Evolutionary conservation across 2,888 invertebrate species (phyloP).

Genomic region (Candidula unifasciata): DNA sequence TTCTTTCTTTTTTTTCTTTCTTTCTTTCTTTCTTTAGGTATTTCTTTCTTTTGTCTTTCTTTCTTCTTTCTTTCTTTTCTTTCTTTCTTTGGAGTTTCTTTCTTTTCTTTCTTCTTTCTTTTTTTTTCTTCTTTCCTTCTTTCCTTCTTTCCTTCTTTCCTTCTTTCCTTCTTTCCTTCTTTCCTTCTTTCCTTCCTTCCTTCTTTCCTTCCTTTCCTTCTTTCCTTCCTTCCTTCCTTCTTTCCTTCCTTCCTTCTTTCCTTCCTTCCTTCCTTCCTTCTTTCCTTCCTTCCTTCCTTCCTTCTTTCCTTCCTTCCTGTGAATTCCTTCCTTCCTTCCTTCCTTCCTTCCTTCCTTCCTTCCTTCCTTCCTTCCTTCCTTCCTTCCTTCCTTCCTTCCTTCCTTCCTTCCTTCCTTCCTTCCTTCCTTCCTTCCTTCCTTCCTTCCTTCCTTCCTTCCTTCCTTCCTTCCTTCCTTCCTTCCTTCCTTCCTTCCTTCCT

Average conservation of each 20-base stretch:
- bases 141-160: too few species aligned
- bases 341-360: too few species aligned
- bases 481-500: too few species aligned
- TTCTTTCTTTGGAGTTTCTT: constrained; percentile 45
- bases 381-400: too few species aligned
- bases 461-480: too few species aligned
- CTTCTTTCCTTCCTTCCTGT: too few species aligned
- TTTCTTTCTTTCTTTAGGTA: constrained; percentile 44
- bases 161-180: constrained; percentile 32
- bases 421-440: too few species aligned
- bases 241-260: background rate
- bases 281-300: background rate
- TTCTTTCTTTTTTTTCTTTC: constrained; percentile 11
- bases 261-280: background rate
- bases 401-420: too few species aligned
- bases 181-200: constrained; percentile 26
- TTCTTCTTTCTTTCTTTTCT: constrained; percentile 37
- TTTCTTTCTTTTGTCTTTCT: constrained; percentile 50
- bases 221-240: background rate
- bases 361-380: too few species aligned
- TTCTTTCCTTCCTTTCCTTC: constrained; percentile 7
- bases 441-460: too few species aligned
- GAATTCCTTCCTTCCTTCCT: too few species aligned
- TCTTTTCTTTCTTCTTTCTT: constrained; percentile 43
- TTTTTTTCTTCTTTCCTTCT: constrained; percentile 35